These are phyloP conservation scores for Halocynthia roretzi DNA, from an alignment of 23 tunicate species.

Conservation along the genomic window DNA sequence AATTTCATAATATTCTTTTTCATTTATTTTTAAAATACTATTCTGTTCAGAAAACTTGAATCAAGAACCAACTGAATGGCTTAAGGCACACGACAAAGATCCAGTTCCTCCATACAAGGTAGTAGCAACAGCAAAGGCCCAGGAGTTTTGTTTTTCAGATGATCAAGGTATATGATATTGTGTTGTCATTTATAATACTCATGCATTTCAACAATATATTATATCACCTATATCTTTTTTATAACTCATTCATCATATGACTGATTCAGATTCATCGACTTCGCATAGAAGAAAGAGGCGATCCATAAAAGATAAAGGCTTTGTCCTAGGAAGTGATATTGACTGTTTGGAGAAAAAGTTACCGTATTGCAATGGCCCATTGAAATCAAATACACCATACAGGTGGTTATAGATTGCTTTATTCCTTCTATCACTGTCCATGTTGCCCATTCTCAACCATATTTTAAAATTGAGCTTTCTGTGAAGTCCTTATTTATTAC, in stretches of 20 bases:
- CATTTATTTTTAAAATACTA: background rate
- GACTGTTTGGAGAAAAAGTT: conserved; percentile 7
- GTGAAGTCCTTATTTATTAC: background rate
- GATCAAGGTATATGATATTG: too few relatives aligned
- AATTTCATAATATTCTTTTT: background rate
- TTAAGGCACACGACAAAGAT: conserved; percentile 7
- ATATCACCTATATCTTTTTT: too few relatives aligned
- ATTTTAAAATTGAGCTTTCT: too few relatives aligned
- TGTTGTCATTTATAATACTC: too few relatives aligned
- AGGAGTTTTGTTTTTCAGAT: background rate
- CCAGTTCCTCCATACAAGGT: conserved; percentile 62
- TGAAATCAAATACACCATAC: conserved; percentile 60
- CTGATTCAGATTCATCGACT: too few relatives aligned
- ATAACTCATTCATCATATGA: too few relatives aligned
- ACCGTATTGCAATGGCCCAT: conserved; percentile 53
- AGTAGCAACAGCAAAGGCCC: conserved; percentile 20
- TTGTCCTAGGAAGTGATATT: conserved; percentile 40
- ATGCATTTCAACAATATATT: too few relatives aligned
- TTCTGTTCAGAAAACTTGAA: conserved; percentile 27
- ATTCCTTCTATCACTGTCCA: background rate
- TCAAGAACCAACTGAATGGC: conserved; percentile 40
- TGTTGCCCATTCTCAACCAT: background rate
- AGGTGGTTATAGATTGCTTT: conserved; percentile 20
- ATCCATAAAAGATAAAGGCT: conserved; percentile 7
- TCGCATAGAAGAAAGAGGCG: conserved; percentile 15